Evolutionary conservation across 53 echinoderm and acorn worm genomes (phyloP).

Genomic region (Stichopus horrens): DNA sequence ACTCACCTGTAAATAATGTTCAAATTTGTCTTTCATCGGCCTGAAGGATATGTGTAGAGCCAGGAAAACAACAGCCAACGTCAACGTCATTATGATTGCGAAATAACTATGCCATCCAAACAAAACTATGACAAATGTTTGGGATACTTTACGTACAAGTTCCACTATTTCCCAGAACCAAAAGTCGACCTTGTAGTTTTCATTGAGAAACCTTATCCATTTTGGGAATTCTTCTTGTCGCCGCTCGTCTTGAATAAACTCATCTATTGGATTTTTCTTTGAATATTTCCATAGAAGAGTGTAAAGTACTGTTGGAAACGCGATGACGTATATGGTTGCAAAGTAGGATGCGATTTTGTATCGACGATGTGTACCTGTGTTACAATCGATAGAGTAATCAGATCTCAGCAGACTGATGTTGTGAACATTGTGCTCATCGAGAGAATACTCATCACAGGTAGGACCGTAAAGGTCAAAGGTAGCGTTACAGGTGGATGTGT

Average conservation of each 20-base stretch:
- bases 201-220: constrained; percentile 21
- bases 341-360: constrained; percentile 20
- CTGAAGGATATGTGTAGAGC: constrained; percentile 8
- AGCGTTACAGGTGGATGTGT: constrained; percentile 50
- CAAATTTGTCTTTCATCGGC: constrained; percentile 36
- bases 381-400: constrained; percentile 63
- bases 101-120: constrained; percentile 36
- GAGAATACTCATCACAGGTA: constrained; percentile 37
- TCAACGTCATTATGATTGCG: constrained; percentile 12
- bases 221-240: not conserved
- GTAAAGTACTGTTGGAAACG: constrained; percentile 53
- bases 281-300: constrained; percentile 33
- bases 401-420: constrained; percentile 34
- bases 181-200: constrained; percentile 24
- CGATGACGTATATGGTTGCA: constrained; percentile 51
- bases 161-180: constrained; percentile 50
- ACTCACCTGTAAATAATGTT: constrained; percentile 42
- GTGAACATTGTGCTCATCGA: constrained; percentile 1
- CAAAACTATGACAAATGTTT: constrained; percentile 13
- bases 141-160: constrained; percentile 20
- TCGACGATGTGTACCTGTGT: constrained; percentile 17
- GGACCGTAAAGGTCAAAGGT: constrained; percentile 49
- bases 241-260: not conserved
- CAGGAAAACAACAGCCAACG: constrained; percentile 21
- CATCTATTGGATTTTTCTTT: too few species aligned